phyloP scores from a whole-genome alignment of 37 sponge, comb jelly and placozoan species.

The Mnemiopsis leidyi region DNA sequence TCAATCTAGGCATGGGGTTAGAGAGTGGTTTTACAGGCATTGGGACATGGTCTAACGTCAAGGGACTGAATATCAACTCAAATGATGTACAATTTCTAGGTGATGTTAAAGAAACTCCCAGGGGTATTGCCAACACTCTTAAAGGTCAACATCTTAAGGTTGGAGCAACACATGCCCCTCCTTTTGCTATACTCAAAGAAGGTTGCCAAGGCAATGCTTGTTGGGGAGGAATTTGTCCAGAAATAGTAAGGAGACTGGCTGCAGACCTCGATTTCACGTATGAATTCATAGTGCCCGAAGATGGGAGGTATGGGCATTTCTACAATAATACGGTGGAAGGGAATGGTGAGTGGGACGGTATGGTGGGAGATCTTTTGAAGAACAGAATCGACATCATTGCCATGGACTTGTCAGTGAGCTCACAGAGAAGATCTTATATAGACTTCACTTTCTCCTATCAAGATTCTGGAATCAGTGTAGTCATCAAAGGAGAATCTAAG shows the following conservation, averaged over 20 bases:
- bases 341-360: not conserved
- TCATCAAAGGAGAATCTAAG: conserved; percentile 56
- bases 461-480: conserved; percentile 15
- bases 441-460: conserved; percentile 5
- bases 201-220: not conserved
- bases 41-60: not conserved
- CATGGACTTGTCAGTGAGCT: conserved; percentile 51
- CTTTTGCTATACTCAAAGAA: not conserved
- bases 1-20: not conserved
- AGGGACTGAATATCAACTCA: not conserved
- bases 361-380: conserved; percentile 14
- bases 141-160: conserved; percentile 19
- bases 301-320: not conserved
- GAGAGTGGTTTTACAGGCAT: not conserved
- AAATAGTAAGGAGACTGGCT: not conserved
- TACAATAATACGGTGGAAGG: not conserved
- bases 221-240: conserved; percentile 20
- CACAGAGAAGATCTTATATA: conserved; percentile 10
- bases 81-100: conserved; percentile 21
- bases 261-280: conserved; percentile 5
- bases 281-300: not conserved
- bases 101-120: not conserved
- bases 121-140: not conserved
- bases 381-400: conserved; percentile 51
- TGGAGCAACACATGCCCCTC: not conserved